These are phyloP conservation scores for Heliothis virescens DNA, from an alignment of 1,140 invertebrate species.

Conservation along the genomic window DNA sequence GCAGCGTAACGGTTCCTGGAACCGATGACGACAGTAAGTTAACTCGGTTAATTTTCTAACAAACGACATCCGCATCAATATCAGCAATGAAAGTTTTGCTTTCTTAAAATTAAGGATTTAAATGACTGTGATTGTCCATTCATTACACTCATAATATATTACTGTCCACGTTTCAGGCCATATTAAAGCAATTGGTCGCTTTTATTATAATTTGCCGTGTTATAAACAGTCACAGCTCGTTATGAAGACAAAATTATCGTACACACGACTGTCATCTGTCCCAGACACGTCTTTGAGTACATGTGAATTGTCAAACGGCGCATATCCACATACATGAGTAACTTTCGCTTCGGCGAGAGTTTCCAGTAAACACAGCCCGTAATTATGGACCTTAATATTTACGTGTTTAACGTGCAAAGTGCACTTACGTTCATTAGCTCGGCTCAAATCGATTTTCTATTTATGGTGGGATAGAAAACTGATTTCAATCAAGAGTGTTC, in stretches of 20 bases:
- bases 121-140: not conserved
- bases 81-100: not conserved
- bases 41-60: constrained; percentile 54
- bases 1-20: constrained; percentile 57
- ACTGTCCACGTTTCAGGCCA: not conserved
- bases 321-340: constrained; percentile 59
- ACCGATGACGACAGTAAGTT: constrained; percentile 48
- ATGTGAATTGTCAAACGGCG: constrained; percentile 49
- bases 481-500: constrained; percentile 46
- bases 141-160: constrained; percentile 1
- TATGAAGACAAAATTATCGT: constrained; percentile 19
- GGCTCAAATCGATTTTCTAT: constrained; percentile 50
- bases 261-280: constrained; percentile 35
- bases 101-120: constrained; percentile 5
- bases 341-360: constrained; percentile 75
- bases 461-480: constrained; percentile 50
- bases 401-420: constrained; percentile 55
- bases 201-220: constrained; percentile 16
- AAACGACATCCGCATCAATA: constrained; percentile 42
- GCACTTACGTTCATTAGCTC: constrained; percentile 40
- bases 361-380: constrained; percentile 57
- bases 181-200: constrained; percentile 7
- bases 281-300: constrained; percentile 13
- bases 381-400: constrained; percentile 58
- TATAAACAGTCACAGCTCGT: constrained; percentile 21